Conservation (phyloP, 2,797 vertebrate species). For the Trachurus trachurus region DNA sequence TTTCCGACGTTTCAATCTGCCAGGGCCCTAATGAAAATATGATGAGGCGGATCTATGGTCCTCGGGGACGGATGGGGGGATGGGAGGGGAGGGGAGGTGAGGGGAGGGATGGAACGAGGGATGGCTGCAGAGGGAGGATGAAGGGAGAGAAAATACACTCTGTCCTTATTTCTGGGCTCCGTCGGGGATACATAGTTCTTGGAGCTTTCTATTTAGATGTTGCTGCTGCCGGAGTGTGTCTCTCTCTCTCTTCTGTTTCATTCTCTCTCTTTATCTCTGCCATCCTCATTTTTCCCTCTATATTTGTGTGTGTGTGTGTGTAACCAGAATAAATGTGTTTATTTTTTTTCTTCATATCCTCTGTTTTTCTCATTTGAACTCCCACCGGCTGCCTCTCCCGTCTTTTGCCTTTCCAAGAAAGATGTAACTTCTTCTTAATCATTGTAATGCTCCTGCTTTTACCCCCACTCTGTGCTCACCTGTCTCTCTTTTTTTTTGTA, state of each 20-base stretch:
- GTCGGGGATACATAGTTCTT: conserved; percentile 93
- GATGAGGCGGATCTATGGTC: conserved; percentile 86
- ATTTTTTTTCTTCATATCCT: conserved; percentile 69
- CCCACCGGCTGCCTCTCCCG: conserved; percentile 60
- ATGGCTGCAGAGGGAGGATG: conserved; percentile 83
- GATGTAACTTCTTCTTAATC: conserved; percentile 73
- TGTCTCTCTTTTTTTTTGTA: conserved; percentile 44
- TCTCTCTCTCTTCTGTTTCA: conserved; percentile 58
- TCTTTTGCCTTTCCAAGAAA: conserved; percentile 71
- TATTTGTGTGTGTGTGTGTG: conserved; percentile 17
- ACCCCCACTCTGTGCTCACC: conserved; percentile 60
- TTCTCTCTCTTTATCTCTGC: conserved; percentile 68
- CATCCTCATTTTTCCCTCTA: conserved; percentile 66
- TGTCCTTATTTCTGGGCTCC: conserved; percentile 95
- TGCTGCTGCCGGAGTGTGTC: conserved; percentile 73
- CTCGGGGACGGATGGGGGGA: conserved; percentile 75
- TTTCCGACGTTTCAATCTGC: conserved; percentile 86
- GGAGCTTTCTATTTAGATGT: conserved; percentile 91
- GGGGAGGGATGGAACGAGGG: conserved; percentile 74
- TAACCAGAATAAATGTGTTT: conserved; percentile 77
- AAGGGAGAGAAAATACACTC: conserved; percentile 88
- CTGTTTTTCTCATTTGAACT: conserved; percentile 68
- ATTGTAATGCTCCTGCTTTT: conserved; percentile 68
- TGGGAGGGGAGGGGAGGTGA: conserved; percentile 63
- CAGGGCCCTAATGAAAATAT: conserved; percentile 87